Conservation (phyloP, 2,113 vertebrate species). For the Atlantisia rogersi region DNA sequence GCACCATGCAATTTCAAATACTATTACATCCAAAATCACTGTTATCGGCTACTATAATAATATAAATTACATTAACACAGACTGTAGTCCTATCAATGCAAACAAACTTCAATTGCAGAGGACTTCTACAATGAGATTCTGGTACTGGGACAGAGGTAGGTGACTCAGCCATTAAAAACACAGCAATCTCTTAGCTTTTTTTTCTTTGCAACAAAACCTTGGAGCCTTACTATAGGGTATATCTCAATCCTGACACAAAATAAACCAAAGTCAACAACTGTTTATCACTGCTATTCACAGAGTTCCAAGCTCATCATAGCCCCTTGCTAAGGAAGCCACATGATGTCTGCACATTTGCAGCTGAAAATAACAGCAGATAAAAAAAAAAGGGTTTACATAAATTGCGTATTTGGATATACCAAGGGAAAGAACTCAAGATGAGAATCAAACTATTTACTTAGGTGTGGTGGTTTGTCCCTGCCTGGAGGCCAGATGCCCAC, state of each 20-base stretch:
- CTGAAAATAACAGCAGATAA: not conserved
- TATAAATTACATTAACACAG: not conserved
- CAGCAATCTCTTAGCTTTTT: not conserved
- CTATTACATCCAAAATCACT: not conserved
- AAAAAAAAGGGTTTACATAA: not conserved
- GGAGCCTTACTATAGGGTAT: not conserved
- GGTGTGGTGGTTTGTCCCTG: no score
- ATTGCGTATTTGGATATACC: not conserved
- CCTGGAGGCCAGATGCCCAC: no score
- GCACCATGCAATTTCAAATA: not conserved
- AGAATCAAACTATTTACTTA: not conserved
- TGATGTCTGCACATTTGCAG: not conserved
- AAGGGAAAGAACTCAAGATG: not conserved
- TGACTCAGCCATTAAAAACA: not conserved
- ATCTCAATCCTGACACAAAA: not conserved
- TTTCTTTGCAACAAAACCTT: not conserved
- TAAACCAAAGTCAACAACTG: not conserved
- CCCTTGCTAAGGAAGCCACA: not conserved
- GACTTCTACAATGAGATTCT: not conserved
- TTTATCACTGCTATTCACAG: not conserved
- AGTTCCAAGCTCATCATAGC: not conserved
- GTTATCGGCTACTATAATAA: not conserved
- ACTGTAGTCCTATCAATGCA: not conserved
- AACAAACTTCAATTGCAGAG: not conserved
- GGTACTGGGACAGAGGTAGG: not conserved